Evolutionary conservation across 2,797 vertebrate genomes (phyloP), one percentile per base, ranked within the genome.

Genomic region (Notolepis coatsorum): DNA sequence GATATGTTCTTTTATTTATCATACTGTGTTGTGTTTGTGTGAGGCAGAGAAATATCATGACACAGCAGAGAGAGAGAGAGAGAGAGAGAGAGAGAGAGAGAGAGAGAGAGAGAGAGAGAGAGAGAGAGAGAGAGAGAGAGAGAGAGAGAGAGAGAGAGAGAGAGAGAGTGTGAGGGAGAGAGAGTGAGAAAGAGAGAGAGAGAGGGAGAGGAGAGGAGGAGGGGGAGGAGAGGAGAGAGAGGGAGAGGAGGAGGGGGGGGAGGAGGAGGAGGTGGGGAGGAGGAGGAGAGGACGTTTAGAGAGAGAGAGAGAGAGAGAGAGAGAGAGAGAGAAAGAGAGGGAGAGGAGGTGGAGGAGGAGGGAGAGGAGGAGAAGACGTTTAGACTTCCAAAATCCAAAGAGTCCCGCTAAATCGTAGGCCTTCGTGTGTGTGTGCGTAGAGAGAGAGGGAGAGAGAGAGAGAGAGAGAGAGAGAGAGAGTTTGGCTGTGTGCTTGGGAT

Each of bases 81-180:
- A 31, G 84, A 7, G 47, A 21, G 10, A 18, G 7, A 84, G 46
- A 54, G 39, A 54, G 7, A 53, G 42, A 41, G 9, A 41, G n/a
- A 47, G 17, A 35, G 24, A 23, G 9, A 42, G 3, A 38, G 27
- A 23, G 21, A 25, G 6, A 6, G 23, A 12, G 13, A 25, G 25
- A 35, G 21, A 12, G 33, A 18, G 2, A 23, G 12, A 63, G 23
- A 28, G 6, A 21, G 30, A 0, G 10, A 56, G 33, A 30, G 17
- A 30, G 21, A 30, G 2, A 21, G 38, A 13, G 3, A 35, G 48
- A 13, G 15, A 20, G 17, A 31, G 13, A n/a, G 17, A 8, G 8
- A 20, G 8, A 8, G 37, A 10, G 17, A 41, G 15, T 43, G 38
- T 48, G 2, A 15, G 30, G 7, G 15, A 50, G n/a, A n/a, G n/a